These are phyloP conservation scores for Grapholita molesta DNA, from an alignment of 1,140 invertebrate genomes.

Conservation along the genomic window DNA sequence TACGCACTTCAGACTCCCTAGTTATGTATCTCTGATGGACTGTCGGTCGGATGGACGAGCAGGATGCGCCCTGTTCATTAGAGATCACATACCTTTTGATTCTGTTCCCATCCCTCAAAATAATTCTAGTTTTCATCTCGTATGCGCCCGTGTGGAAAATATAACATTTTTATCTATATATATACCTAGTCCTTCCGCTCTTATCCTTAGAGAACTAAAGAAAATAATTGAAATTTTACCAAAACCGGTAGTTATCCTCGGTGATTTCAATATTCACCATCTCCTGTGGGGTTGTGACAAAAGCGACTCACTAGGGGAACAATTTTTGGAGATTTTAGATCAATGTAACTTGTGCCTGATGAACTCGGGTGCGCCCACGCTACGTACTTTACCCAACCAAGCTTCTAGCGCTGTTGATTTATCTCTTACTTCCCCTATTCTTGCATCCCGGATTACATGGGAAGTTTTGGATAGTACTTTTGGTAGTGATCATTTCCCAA, in stretches of 20 bases:
- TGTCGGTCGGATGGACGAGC: neutral
- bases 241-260: neutral
- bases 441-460: neutral
- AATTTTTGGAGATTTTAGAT: neutral
- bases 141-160: neutral
- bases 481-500: conserved; percentile 14
- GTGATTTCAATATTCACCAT: conserved; percentile 13
- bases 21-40: neutral
- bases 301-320: neutral
- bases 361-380: neutral
- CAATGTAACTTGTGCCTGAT: neutral
- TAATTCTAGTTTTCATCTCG: neutral
- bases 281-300: neutral
- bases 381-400: neutral
- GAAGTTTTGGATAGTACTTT: neutral
- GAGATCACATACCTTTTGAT: neutral
- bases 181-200: neutral
- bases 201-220: neutral
- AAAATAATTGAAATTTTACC: neutral
- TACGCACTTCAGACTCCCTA: neutral
- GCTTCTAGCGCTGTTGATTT: neutral
- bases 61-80: neutral
- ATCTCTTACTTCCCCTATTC: neutral
- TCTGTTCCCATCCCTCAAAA: neutral
- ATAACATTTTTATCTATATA: neutral